phyloP scores from a whole-genome alignment of 2,797 vertebrate species.

The Telmatherina bonti region DNA sequence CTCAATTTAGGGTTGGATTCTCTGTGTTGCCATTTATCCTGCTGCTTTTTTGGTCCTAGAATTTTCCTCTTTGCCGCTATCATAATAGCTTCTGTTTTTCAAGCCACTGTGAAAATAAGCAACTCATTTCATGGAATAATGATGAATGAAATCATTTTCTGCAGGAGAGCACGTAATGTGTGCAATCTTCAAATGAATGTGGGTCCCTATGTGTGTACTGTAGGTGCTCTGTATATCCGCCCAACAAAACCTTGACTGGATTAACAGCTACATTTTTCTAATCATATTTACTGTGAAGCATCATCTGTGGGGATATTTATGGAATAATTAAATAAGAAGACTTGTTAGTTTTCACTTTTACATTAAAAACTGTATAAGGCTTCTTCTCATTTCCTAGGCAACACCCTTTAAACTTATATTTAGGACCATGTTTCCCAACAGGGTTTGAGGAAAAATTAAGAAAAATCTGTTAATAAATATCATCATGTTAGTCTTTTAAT shows the following conservation, averaged over 20 bases:
- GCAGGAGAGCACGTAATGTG: slow-evolving; percentile 1
- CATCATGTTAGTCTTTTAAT: background rate
- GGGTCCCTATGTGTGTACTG: slow-evolving; percentile 1
- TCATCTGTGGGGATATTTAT: slow-evolving; percentile 10
- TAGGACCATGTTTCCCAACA: background rate
- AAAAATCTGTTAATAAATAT: background rate
- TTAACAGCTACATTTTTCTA: slow-evolving; percentile 28
- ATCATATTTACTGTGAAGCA: slow-evolving; percentile 37
- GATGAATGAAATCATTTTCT: slow-evolving; percentile 28
- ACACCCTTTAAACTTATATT: background rate
- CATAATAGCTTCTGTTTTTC: slow-evolving; percentile 26
- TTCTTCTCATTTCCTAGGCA: background rate
- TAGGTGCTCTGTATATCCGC: slow-evolving; percentile 1
- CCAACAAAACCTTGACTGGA: slow-evolving; percentile 39
- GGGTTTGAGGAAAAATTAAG: background rate
- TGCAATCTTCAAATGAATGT: slow-evolving; percentile 12
- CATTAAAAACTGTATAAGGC: slow-evolving; percentile 21
- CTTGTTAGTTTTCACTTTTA: slow-evolving; percentile 9
- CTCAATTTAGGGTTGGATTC: slow-evolving; percentile 49
- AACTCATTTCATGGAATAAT: slow-evolving; percentile 19
- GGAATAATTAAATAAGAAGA: slow-evolving; percentile 10
- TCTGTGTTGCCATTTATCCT: slow-evolving; percentile 20
- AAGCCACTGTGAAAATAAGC: slow-evolving; percentile 20
- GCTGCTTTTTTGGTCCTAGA: slow-evolving; percentile 9
- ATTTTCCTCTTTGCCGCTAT: slow-evolving; percentile 25